Evolutionary conservation across 2,797 vertebrate species (phyloP).

Genomic region (Anguilla megastoma): DNA sequence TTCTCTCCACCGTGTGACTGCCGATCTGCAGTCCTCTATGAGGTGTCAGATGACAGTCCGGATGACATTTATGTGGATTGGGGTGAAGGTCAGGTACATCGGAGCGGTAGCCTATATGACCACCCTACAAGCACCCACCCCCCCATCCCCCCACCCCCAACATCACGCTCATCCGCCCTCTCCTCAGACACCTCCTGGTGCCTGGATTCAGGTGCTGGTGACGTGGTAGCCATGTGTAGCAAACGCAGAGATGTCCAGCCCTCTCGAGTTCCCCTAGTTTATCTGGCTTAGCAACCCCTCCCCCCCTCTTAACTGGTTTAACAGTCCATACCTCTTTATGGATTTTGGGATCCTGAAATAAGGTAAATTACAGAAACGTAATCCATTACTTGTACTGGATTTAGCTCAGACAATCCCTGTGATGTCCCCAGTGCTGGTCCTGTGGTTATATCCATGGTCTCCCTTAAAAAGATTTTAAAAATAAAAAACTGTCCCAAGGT

Average conservation of each 20-base stretch:
- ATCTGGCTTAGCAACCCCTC: not conserved
- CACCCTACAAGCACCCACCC: conserved; percentile 23
- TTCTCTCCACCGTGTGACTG: conserved; percentile 61
- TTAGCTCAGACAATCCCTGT: not conserved
- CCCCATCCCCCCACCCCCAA: conserved; percentile 32
- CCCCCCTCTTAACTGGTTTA: not conserved
- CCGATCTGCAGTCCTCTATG: conserved; percentile 73
- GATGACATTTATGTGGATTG: conserved; percentile 80
- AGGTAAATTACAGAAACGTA: not conserved
- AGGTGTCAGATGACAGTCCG: conserved; percentile 75
- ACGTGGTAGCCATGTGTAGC: conserved; percentile 28
- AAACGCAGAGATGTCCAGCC: not conserved
- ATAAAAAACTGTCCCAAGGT: conserved; percentile 36
- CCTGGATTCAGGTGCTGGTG: not conserved
- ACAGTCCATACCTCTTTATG: not conserved
- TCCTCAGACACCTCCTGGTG: not conserved
- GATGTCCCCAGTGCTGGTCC: conserved; percentile 17
- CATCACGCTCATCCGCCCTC: not conserved
- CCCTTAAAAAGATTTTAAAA: conserved; percentile 30
- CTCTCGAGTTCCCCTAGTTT: not conserved
- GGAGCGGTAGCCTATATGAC: conserved; percentile 48
- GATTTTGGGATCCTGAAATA: not conserved
- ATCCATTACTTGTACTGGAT: not conserved
- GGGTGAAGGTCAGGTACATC: conserved; percentile 77
- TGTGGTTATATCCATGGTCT: conserved; percentile 52